phyloP scores from a whole-genome alignment of 2,888 invertebrate species.

The Tuberolachnus salignus region DNA sequence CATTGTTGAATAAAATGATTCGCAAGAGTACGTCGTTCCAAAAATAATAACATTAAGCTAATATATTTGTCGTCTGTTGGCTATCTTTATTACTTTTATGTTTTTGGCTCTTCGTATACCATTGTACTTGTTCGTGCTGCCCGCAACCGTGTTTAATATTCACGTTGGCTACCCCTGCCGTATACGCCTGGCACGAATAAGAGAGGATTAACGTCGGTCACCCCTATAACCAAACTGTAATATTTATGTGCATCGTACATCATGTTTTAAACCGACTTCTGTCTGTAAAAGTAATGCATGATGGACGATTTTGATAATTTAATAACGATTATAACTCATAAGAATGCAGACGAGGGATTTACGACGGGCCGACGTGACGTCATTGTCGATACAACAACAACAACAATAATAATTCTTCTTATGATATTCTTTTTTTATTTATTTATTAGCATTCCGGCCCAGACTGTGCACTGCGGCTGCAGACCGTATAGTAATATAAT shows the following conservation, averaged over 20 bases:
- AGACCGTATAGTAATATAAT: neutral
- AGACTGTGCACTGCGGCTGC: neutral
- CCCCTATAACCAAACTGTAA: slow-evolving; percentile 1
- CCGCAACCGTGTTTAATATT: too few species aligned
- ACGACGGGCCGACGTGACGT: neutral
- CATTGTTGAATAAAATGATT: too few species aligned
- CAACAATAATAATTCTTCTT: slow-evolving; percentile 25
- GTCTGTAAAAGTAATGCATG: neutral
- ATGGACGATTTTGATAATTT: slow-evolving; percentile 34
- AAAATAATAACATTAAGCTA: too few species aligned
- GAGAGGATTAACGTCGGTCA: neutral
- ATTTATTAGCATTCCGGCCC: slow-evolving; percentile 10
- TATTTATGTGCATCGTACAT: neutral
- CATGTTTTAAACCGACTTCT: neutral
- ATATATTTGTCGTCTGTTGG: too few species aligned
- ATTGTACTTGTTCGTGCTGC: too few species aligned
- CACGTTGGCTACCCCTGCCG: too few species aligned
- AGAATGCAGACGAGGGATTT: slow-evolving; percentile 20
- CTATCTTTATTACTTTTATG: too few species aligned
- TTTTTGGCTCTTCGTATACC: too few species aligned
- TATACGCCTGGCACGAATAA: too few species aligned
- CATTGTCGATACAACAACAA: slow-evolving; percentile 33
- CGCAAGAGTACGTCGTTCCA: too few species aligned
- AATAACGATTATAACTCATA: slow-evolving; percentile 29
- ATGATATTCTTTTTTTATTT: neutral